These are phyloP conservation scores for Styela plicata DNA, from an alignment of 23 tunicate species.

Conservation along the genomic window DNA sequence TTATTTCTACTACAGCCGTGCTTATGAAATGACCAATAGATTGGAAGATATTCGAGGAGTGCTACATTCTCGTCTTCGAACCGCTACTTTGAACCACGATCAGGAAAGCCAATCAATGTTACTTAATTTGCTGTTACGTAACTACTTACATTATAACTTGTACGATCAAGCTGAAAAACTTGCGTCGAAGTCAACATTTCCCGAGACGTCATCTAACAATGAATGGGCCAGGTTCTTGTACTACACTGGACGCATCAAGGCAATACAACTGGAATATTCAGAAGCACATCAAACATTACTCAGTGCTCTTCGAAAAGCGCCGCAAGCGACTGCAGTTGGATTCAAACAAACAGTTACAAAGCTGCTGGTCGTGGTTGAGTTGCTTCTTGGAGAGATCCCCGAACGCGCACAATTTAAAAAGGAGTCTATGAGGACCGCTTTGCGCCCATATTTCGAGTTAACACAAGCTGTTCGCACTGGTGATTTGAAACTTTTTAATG, in stretches of 20 bases:
- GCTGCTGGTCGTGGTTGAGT: slow-evolving; percentile 36
- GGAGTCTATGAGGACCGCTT: slow-evolving; percentile 32
- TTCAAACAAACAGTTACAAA: slow-evolving; percentile 48
- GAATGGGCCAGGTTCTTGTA: slow-evolving; percentile 95
- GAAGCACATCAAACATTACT: slow-evolving; percentile 34
- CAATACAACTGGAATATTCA: slow-evolving; percentile 46
- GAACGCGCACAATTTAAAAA: slow-evolving; percentile 45
- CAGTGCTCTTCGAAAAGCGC: slow-evolving; percentile 46
- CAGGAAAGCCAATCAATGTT: slow-evolving; percentile 77
- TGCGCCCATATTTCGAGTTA: slow-evolving; percentile 42
- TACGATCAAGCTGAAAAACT: slow-evolving; percentile 96
- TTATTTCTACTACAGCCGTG: slow-evolving; percentile 94
- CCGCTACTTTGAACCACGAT: slow-evolving; percentile 87
- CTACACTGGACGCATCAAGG: slow-evolving; percentile 69
- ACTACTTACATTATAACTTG: slow-evolving; percentile 84
- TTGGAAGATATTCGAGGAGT: slow-evolving; percentile 72
- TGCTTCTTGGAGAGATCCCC: slow-evolving; percentile 51
- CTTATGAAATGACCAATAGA: slow-evolving; percentile 65
- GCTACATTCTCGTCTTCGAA: slow-evolving; percentile 76
- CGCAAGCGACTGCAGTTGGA: slow-evolving; percentile 44
- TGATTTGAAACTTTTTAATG: slow-evolving; percentile 61
- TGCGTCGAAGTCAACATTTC: slow-evolving; percentile 84
- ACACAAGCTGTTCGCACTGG: slow-evolving; percentile 87
- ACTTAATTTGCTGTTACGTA: slow-evolving; percentile 76
- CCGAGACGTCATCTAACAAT: slow-evolving; percentile 88